Base-by-base conservation (phyloP, 2,113 vertebrate genomes). In the Rhinoderma darwinii region DNA sequence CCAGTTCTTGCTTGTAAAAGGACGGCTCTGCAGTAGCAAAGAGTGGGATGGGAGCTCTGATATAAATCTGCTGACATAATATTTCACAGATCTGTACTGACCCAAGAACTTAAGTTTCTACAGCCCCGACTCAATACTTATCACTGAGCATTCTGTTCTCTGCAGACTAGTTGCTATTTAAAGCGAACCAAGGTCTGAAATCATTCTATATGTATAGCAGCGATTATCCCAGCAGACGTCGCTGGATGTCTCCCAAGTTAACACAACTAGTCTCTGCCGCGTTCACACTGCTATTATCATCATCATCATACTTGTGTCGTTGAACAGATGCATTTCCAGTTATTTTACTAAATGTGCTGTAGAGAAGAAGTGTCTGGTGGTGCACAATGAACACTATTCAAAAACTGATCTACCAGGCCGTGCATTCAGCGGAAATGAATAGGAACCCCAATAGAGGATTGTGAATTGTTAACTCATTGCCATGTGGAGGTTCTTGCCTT, bases 141-240 rank as follows among this genome's bases (percentile, higher is more conserved):
- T 68, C 61, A 44, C 18, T 14, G 27, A 82, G 41, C 80, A 27
- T 70, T 82, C 43, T 81, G 61, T 68, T 82, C 80, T 82, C 59
- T 82, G 25, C 80, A 82, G 43, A 82, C 59, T 47, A 68, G 80
- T 68, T 82, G 80, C 61, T 82, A 68, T 82, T 68, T 66, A 82
- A 68, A 82, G 80, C 61, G 30, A 59, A 80, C 18, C 35, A 37
- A 39, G 47, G n/a, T 32, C 51, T 80, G 50, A 59, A 80, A 59
- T 59, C 35, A 80, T 56, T 43, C 27, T 63, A 63, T 43, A 81
- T 63, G 54, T 81, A 81, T 81, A 80, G 80, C 80, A 50, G 25
- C n/a, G 32, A 30, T 82, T 30, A 82, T 15, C 41, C 14, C 37
- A 18, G 79, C 79, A 43, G 79, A n/a, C 39, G 3, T 9, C 22